Conservation (phyloP, 2,113 vertebrate species). For the Cephalophus harveyi region DNA sequence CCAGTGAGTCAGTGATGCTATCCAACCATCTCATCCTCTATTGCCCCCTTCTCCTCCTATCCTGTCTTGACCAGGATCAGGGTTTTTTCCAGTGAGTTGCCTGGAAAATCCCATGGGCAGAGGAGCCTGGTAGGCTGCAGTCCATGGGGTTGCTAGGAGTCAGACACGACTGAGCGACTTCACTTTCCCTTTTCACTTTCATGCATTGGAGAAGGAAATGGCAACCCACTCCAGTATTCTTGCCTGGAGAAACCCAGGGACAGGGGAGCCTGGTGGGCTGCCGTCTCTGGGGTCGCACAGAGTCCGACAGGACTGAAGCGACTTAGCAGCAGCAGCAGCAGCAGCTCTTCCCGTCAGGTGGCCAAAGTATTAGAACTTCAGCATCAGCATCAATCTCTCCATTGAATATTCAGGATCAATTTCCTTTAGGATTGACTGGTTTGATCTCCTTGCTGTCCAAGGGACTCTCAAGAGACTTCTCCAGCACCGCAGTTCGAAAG, state of each 20-base stretch:
- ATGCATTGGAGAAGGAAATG: too few relatives aligned
- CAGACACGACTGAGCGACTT: too few relatives aligned
- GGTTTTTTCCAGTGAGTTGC: neutral
- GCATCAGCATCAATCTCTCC: neutral
- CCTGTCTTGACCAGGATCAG: neutral
- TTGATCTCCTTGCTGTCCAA: neutral
- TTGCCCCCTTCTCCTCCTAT: neutral
- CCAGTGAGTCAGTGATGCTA: neutral
- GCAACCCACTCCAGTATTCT: too few relatives aligned
- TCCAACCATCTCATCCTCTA: neutral
- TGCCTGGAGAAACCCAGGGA: too few relatives aligned
- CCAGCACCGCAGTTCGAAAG: neutral
- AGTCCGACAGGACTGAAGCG: too few relatives aligned
- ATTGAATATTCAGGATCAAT: neutral
- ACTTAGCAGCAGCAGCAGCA: too few relatives aligned
- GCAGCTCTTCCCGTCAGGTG: neutral
- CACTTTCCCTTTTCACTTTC: too few relatives aligned
- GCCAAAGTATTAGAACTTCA: neutral
- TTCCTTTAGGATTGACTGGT: neutral
- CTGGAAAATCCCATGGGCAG: too few relatives aligned
- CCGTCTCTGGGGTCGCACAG: rapidly evolving
- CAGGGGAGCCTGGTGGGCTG: too few relatives aligned
- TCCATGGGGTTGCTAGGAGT: too few relatives aligned
- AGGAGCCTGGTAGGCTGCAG: too few relatives aligned
- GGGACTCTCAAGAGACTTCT: neutral